Evolutionary conservation across 2,113 vertebrate species (phyloP).

Genomic region (Ascaphus truei): DNA sequence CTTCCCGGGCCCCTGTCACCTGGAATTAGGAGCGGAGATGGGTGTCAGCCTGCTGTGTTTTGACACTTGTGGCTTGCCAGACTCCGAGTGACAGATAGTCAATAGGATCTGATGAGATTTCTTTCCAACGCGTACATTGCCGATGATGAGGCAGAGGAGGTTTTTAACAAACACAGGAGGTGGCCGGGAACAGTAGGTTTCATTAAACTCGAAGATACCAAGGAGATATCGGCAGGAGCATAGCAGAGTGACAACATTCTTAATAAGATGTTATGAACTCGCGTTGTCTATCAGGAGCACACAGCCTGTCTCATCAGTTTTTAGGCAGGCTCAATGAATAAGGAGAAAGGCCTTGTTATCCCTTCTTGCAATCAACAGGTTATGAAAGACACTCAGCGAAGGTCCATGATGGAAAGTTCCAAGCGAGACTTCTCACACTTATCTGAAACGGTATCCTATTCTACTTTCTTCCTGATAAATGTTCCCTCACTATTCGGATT

Average conservation of each 20-base stretch:
- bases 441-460: too few relatives aligned
- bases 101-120: slow-evolving; percentile 42
- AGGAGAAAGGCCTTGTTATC: slow-evolving; percentile 29
- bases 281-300: slow-evolving; percentile 27
- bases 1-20: neutral
- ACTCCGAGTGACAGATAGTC: slow-evolving; percentile 39
- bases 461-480: too few relatives aligned
- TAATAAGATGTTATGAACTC: slow-evolving; percentile 41
- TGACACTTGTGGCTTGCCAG: slow-evolving; percentile 26
- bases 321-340: slow-evolving; percentile 17
- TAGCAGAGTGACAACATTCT: slow-evolving; percentile 29
- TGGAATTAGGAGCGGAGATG: slow-evolving; percentile 23
- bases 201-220: slow-evolving; percentile 38
- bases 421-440: too few relatives aligned
- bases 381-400: neutral
- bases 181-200: slow-evolving; percentile 43
- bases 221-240: slow-evolving; percentile 28
- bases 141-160: slow-evolving; percentile 40
- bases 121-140: slow-evolving; percentile 37
- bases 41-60: slow-evolving; percentile 26
- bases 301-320: slow-evolving; percentile 27
- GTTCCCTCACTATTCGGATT: too few relatives aligned
- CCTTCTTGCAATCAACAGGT: neutral
- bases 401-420: neutral
- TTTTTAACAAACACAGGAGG: slow-evolving; percentile 43